These are phyloP conservation scores for Cossypha polioptera DNA, from an alignment of 2,797 vertebrate genomes.

Conservation along the genomic window DNA sequence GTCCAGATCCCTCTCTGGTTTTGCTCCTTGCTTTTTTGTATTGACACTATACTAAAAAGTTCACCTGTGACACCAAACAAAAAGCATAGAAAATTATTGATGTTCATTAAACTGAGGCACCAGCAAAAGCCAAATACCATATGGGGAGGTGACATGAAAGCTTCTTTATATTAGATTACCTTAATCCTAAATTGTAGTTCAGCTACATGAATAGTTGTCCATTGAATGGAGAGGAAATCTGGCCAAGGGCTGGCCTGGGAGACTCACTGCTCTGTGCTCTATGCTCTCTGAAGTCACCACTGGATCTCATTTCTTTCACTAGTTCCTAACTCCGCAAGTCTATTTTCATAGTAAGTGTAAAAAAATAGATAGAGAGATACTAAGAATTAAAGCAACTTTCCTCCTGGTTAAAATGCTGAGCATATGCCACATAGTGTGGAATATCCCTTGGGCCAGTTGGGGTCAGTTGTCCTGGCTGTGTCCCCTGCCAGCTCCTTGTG, in stretches of 20 bases:
- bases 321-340: not conserved
- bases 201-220: not conserved
- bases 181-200: not conserved
- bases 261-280: not conserved
- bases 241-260: not conserved
- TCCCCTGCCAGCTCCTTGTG: not conserved
- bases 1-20: not conserved
- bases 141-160: not conserved
- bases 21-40: not conserved
- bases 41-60: not conserved
- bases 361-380: not conserved
- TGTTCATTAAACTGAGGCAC: not conserved
- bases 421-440: not conserved
- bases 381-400: not conserved
- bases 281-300: not conserved
- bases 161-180: not conserved
- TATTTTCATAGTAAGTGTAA: not conserved
- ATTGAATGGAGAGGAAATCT: not conserved
- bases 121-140: not conserved
- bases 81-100: not conserved
- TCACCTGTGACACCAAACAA: not conserved
- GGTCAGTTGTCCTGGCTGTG: not conserved
- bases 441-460: not conserved
- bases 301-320: not conserved
- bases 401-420: not conserved